Evolutionary conservation across 1,140 invertebrate genomes (phyloP), one percentile per base, ranked within the genome.

Genomic region (Cryptotermes secundus): DNA sequence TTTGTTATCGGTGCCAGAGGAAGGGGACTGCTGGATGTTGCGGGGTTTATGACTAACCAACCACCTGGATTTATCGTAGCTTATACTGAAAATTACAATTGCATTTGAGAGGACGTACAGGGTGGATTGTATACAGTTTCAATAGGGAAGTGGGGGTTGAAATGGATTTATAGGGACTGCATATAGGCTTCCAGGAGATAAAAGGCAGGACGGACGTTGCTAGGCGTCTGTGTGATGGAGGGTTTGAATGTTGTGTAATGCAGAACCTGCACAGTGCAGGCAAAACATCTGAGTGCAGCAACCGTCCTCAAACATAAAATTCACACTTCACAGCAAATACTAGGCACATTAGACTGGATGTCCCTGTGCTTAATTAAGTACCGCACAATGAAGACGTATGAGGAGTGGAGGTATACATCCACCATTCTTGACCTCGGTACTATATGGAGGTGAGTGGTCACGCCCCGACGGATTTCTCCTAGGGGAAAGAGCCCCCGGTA

Each of bases 61-160:
- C 81, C 81, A 82, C 81, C 81, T 82, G 81, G 81, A 82, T 82
- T 82, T 82, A 82, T 82, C 81, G 81, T n/a, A 82, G 59, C 59
- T 72, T 72, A 72, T 72, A 72, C 53, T 49, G 42, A 82, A 82
- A 82, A 82, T 82, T 82, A 82, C 81, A 82, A 82, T 82, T 82
- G 53, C 81, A 82, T 82, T 82, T 82, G 53, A 59, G 42, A 59
- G 45, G n/a, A 59, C 81, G 81, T 82, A 59, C 42, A 82, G 81
- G 81, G 42, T 82, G 42, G 53, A 82, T 82, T 82, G 81, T 82
- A 82, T 82, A 59, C 42, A 45, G 81, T 82, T 82, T 82, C 81
- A 82, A 82, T 82, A 59, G 81, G 42, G 81, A 59, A 45, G 35
- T 59, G 81, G 42, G 36, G 80, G 80, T 31, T 82, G 81, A 82